Base-by-base conservation (phyloP, 2,113 vertebrate species). In the Percopsis transmontana region DNA sequence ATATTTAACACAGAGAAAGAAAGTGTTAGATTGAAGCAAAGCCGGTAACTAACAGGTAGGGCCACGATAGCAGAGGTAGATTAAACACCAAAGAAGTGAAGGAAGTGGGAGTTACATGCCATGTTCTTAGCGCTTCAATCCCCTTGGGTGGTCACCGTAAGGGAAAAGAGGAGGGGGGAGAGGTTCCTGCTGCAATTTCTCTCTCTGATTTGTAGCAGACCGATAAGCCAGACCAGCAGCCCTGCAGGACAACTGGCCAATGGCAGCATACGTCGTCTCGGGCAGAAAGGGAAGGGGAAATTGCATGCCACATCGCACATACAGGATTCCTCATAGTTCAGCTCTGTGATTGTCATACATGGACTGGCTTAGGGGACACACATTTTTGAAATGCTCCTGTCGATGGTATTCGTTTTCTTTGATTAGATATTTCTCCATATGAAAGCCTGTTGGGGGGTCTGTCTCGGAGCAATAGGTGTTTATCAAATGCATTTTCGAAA, bases 181-280 rank as follows among this genome's bases (percentile, higher is more conserved):
- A 80, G 64, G 65, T 72, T 80, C 68, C 68, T 62, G 63, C 70
- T 82, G 76, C 77, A 85, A 79, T 88, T 83, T 87, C 85, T 79
- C 79, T 77, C 76, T 65, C 79, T 84, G 82, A 85, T 84, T 88
- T 84, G 79, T 82, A 84, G 78, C 74, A 74, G 77, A 38, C 70
- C 21, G 75, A 78, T 85, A 79, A 81, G 84, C 72, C 70, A 68
- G 72, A 66, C 71, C 58, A 74, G 68, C 69, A 27, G 78, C 82
- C 72, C 85, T 74, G 76, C 80, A 80, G 82, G 85, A 83, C 82
- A 73, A 45, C 80, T 84, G 88, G 80, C 85, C 85, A 74, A 70
- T 62, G 53, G 58, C 14, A 21, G 64, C 70, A 45, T 66, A 39
- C 33, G 58, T 77, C 65, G 58, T 77, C 65, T 56, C 67, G 65